phyloP scores from a whole-genome alignment of 2,797 vertebrate genomes.

The Taeniopygia guttata region DNA sequence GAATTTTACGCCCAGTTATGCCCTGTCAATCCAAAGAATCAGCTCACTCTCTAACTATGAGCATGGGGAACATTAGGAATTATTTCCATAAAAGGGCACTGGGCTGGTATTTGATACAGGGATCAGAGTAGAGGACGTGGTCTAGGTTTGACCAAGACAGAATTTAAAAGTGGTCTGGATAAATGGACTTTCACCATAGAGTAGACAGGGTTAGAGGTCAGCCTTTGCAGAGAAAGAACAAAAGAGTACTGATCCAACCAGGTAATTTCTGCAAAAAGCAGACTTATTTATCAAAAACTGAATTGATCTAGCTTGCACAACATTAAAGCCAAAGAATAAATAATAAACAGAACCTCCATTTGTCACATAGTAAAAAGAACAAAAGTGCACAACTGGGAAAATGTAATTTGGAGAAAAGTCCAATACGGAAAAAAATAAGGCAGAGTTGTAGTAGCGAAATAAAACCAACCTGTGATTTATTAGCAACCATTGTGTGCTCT shows the following conservation, averaged over 20 bases:
- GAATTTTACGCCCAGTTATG: background rate
- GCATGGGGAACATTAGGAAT: background rate
- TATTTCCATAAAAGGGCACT: slow-evolving; percentile 3
- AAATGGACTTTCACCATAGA: slow-evolving; percentile 38
- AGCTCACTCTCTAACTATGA: background rate
- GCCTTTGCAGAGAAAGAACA: slow-evolving; percentile 23
- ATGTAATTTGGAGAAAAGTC: slow-evolving; percentile 50
- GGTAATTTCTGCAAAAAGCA: slow-evolving; percentile 56
- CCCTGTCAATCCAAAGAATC: background rate
- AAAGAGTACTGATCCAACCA: slow-evolving; percentile 42
- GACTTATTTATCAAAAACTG: slow-evolving; percentile 60
- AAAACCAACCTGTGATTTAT: slow-evolving; percentile 53
- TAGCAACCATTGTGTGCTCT: slow-evolving; percentile 4
- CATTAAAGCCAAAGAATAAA: slow-evolving; percentile 62
- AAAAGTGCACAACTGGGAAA: slow-evolving; percentile 57
- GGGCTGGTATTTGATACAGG: background rate
- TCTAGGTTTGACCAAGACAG: slow-evolving; percentile 47
- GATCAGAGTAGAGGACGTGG: background rate
- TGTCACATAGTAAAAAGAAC: slow-evolving; percentile 58
- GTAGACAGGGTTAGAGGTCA: slow-evolving; percentile 50
- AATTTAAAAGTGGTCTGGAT: slow-evolving; percentile 34
- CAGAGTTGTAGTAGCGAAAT: background rate
- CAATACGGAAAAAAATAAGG: slow-evolving; percentile 13
- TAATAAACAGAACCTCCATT: slow-evolving; percentile 55
- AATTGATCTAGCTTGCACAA: slow-evolving; percentile 49